phyloP scores from a whole-genome alignment of 1,140 invertebrate species.

The Brachionus plicatilis region DNA sequence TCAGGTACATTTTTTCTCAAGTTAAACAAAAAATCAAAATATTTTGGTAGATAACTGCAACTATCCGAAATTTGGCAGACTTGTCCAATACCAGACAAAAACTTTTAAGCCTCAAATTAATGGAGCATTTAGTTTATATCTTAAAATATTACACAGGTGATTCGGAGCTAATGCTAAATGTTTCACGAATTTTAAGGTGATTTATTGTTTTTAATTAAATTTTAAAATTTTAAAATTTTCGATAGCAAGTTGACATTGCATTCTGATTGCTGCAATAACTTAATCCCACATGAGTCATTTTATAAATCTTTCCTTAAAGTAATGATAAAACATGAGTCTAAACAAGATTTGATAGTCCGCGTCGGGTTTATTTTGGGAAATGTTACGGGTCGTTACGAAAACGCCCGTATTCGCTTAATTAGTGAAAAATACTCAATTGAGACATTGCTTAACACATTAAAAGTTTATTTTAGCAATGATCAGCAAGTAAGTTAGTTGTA shows the following conservation, averaged over 20 bases:
- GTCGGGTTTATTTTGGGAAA: constrained; percentile 72
- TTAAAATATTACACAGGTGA: constrained; percentile 63
- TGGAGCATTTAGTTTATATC: constrained; percentile 59
- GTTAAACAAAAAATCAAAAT: not conserved
- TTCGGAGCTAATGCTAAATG: constrained; percentile 68
- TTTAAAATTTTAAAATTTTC: constrained; percentile 43
- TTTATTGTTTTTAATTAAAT: not conserved
- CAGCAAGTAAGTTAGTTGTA: constrained; percentile 45
- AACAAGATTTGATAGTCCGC: constrained; percentile 64
- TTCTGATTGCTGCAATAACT: constrained; percentile 65
- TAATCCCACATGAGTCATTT: constrained; percentile 59
- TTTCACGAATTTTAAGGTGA: constrained; percentile 69
- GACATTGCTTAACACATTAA: constrained; percentile 60
- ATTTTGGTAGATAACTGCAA: constrained; percentile 15
- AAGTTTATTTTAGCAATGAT: constrained; percentile 60
- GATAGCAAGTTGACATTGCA: constrained; percentile 70
- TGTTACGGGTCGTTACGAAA: constrained; percentile 66
- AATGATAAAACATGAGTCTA: constrained; percentile 60
- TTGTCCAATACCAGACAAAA: constrained; percentile 6
- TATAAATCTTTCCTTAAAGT: constrained; percentile 60
- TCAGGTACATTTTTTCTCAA: not conserved
- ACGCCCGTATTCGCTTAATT: constrained; percentile 62
- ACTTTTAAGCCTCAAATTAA: constrained; percentile 50
- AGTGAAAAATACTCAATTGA: constrained; percentile 60
- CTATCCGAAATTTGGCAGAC: constrained; percentile 39